A percentile compares a stretch with the other conserved stretches of the same genome.
Evolutionary conservation across 1,140 invertebrate genomes (phyloP).

Genomic region (Rhysida immarginata): DNA sequence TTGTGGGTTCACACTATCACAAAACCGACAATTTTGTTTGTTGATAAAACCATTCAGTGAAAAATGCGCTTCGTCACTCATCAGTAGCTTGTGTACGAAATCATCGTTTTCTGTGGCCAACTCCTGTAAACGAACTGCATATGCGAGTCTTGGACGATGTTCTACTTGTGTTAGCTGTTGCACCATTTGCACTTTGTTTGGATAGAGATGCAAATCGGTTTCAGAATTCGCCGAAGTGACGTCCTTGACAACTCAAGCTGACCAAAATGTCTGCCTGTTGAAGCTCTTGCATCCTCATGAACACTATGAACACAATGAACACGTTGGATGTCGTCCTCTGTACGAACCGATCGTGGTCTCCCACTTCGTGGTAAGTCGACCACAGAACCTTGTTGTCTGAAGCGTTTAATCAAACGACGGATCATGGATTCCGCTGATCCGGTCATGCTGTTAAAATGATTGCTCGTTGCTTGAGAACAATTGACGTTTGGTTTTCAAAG

Average conservation of each 20-base stretch:
- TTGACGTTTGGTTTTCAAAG: background rate
- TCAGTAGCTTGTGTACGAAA: conserved; percentile 9
- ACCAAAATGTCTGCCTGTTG: background rate
- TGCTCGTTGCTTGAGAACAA: background rate
- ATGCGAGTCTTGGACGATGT: background rate
- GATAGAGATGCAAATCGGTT: background rate
- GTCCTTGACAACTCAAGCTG: background rate
- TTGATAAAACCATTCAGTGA: conserved; percentile 20
- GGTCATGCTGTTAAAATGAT: background rate
- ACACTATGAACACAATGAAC: background rate
- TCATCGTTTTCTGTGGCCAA: background rate
- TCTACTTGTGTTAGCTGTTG: background rate
- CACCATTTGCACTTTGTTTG: background rate
- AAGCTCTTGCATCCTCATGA: background rate
- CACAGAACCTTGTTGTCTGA: background rate
- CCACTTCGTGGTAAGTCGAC: background rate
- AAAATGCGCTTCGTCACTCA: conserved; percentile 21
- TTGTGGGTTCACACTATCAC: conserved; percentile 21
- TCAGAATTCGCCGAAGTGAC: background rate
- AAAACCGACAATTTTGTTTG: conserved; percentile 22
- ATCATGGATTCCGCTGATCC: background rate
- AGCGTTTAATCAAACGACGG: background rate
- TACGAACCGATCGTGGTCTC: background rate
- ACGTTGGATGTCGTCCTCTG: background rate
- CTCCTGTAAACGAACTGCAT: background rate